Evolutionary conservation across 2,113 vertebrate genomes (phyloP).

Genomic region (Capreolus pygargus): DNA sequence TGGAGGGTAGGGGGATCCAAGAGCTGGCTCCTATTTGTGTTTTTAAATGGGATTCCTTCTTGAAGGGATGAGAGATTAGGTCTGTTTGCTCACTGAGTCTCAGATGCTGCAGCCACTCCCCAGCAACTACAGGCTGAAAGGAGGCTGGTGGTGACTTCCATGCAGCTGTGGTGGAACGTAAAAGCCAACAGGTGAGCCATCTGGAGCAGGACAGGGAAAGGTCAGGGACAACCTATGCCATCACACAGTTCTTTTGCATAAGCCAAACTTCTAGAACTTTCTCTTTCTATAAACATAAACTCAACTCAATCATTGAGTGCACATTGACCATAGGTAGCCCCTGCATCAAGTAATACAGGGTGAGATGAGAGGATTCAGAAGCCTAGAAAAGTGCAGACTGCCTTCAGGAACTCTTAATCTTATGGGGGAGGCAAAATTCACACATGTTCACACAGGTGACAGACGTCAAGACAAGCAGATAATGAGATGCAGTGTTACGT

Average conservation of each 20-base stretch:
- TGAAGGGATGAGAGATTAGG: neutral
- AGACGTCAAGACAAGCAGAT: neutral
- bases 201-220: neutral
- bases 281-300: neutral
- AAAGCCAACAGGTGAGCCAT: neutral
- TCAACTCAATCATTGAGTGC: neutral
- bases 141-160: neutral
- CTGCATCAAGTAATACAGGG: neutral
- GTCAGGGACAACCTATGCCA: neutral
- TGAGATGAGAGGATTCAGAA: neutral
- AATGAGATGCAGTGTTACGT: neutral
- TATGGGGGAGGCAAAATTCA: neutral
- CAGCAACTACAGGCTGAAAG: neutral
- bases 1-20: neutral
- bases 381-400: neutral
- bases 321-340: neutral
- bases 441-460: neutral
- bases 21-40: neutral
- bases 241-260: neutral
- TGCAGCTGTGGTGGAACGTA: neutral
- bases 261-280: neutral
- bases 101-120: neutral
- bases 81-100: neutral
- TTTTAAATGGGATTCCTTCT: neutral
- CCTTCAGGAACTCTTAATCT: neutral